Evolutionary conservation across 1,140 invertebrate genomes (phyloP).

Genomic region (Geopemphigus sp.): DNA sequence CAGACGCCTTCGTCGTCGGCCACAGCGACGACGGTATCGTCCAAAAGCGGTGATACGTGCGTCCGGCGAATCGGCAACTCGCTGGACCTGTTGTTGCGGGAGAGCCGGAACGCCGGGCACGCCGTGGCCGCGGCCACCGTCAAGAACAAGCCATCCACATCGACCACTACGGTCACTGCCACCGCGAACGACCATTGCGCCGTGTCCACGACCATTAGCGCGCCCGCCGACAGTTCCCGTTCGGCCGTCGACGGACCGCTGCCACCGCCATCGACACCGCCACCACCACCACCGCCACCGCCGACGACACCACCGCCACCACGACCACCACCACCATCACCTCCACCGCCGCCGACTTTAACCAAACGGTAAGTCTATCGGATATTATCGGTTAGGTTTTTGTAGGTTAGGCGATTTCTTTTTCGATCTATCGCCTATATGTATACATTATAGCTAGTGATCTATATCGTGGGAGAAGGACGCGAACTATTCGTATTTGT

Average conservation of each 20-base stretch:
- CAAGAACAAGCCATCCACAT: not conserved
- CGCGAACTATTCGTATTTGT: too few species aligned
- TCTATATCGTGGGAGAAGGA: too few species aligned
- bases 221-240: slow-evolving; percentile 5
- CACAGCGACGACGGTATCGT: not conserved
- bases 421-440: too few species aligned
- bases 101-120: slow-evolving; percentile 38
- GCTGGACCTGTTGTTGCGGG: slow-evolving; percentile 41
- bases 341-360: not conserved
- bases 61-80: slow-evolving; percentile 49
- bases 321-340: not conserved
- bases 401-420: too few species aligned
- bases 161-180: not conserved
- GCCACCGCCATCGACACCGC: not conserved
- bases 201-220: not conserved
- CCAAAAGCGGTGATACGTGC: slow-evolving; percentile 7
- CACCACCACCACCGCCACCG: too few species aligned
- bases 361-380: slow-evolving; percentile 3
- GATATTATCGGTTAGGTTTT: too few species aligned
- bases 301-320: too few species aligned
- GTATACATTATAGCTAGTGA: too few species aligned
- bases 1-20: not conserved
- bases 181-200: not conserved
- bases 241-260: not conserved
- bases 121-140: slow-evolving; percentile 18